Evolutionary conservation across 2,797 vertebrate genomes (phyloP).

Genomic region (Aythya fuligula): DNA sequence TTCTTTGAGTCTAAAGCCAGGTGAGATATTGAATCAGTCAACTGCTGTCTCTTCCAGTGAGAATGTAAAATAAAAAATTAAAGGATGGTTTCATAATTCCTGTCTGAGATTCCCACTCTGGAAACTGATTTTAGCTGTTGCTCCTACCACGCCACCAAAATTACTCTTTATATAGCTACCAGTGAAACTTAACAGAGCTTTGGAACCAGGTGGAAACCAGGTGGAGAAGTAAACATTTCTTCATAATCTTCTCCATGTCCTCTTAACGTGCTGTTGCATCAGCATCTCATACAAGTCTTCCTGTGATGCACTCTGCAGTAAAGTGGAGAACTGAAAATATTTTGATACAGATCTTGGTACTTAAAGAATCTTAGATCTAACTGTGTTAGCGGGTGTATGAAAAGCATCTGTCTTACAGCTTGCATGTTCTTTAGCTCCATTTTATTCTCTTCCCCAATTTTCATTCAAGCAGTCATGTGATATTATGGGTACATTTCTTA

Average conservation of each 20-base stretch:
- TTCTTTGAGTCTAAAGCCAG: background rate
- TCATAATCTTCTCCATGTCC: background rate
- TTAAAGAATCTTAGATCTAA: background rate
- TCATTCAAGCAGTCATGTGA: background rate
- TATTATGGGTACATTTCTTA: background rate
- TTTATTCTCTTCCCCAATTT: background rate
- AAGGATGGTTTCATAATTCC: background rate
- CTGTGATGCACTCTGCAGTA: background rate
- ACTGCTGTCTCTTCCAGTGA: background rate
- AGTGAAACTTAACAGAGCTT: background rate
- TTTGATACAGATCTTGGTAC: background rate
- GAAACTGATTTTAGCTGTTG: background rate
- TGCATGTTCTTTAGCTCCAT: background rate
- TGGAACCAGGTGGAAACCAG: background rate
- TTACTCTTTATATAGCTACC: background rate
- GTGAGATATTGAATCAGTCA: constrained; percentile 2
- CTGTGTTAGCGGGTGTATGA: background rate
- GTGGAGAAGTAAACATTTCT: background rate
- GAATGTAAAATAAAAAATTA: background rate
- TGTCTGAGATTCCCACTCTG: background rate
- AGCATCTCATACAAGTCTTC: background rate
- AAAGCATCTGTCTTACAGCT: background rate
- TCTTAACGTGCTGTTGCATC: background rate
- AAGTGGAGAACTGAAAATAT: background rate
- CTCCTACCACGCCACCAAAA: background rate